Evolutionary conservation across 1,140 invertebrate species (phyloP).

Genomic region (Periplaneta americana): DNA sequence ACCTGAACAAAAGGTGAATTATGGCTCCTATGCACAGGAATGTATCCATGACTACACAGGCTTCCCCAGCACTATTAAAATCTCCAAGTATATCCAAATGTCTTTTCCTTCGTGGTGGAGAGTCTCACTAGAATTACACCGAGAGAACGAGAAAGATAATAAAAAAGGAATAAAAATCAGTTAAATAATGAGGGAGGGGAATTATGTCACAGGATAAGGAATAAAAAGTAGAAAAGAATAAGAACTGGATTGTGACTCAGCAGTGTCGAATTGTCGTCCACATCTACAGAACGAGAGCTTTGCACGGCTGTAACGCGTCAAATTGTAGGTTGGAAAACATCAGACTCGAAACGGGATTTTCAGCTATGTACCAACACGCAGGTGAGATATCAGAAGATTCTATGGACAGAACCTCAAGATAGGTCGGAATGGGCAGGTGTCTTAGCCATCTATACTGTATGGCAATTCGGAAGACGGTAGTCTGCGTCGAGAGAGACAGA

Average conservation of each 20-base stretch:
- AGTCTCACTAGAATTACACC: neutral
- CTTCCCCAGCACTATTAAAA: neutral
- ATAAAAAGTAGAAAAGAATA: neutral
- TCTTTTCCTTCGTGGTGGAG: neutral
- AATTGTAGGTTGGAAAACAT: no score
- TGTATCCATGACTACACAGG: neutral
- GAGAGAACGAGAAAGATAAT: neutral
- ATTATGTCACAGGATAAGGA: neutral
- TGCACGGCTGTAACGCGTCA: no score
- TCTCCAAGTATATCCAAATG: neutral
- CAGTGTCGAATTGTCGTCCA: neutral
- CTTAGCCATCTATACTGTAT: no score
- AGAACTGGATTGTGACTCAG: neutral
- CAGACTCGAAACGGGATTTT: no score
- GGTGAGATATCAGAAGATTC: no score
- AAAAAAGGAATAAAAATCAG: neutral
- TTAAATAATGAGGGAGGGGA: neutral
- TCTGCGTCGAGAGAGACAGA: no score
- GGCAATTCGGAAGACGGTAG: no score
- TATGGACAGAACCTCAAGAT: no score
- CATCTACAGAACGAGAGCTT: no score
- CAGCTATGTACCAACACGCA: no score
- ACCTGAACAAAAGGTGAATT: conserved; percentile 19
- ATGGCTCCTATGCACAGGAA: conserved; percentile 16
- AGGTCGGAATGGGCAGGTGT: no score